A percentile compares a stretch with the other conserved stretches of the same genome.
Conservation (phyloP, 2,113 vertebrate genomes). For the Podarcis raffonei region DNA sequence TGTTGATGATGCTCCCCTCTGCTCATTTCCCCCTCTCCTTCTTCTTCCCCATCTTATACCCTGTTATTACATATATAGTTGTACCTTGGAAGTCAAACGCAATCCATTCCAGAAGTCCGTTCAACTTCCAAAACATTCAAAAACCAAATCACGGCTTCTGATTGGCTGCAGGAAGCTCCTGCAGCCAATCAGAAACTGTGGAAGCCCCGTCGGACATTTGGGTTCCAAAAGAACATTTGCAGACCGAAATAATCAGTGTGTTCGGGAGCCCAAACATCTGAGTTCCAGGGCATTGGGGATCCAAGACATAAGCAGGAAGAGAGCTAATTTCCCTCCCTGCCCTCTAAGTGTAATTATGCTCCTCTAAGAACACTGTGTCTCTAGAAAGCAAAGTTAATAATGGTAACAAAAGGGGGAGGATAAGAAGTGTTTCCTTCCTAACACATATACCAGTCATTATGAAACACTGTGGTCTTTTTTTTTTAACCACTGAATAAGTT, state of each 20-base stretch:
- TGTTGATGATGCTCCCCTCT: not conserved
- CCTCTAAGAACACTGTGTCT: not conserved
- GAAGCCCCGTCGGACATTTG: too few species aligned
- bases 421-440: conserved; percentile 16
- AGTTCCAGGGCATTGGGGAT: too few species aligned
- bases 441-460: not conserved
- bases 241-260: too few species aligned
- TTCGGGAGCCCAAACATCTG: too few species aligned
- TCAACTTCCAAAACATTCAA: too few species aligned
- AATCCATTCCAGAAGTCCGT: too few species aligned
- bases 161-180: too few species aligned
- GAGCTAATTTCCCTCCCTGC: not conserved
- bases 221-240: too few species aligned
- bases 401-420: conserved; percentile 10
- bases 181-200: too few species aligned
- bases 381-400: not conserved
- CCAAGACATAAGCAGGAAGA: not conserved
- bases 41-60: not conserved
- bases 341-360: not conserved
- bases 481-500: not conserved
- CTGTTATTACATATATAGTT: not conserved
- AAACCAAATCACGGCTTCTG: too few species aligned
- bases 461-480: conserved; percentile 15
- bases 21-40: not conserved
- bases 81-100: too few species aligned